Conservation (phyloP, 2,113 vertebrate genomes). For the Bos taurus region DNA sequence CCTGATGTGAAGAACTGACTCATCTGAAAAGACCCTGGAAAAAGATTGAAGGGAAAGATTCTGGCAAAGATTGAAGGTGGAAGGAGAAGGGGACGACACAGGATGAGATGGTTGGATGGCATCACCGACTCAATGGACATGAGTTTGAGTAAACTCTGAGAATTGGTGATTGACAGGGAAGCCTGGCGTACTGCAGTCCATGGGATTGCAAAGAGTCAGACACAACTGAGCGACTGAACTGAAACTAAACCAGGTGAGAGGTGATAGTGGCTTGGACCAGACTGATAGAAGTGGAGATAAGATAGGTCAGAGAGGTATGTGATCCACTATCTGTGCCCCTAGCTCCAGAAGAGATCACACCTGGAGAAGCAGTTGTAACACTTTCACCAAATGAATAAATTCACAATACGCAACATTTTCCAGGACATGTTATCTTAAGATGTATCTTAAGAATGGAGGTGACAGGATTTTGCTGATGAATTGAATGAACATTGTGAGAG, state of each 20-base stretch:
- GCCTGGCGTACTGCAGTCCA: not conserved
- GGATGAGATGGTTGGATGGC: not conserved
- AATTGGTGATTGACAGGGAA: not conserved
- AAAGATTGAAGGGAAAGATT: not conserved
- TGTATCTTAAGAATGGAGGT: not conserved
- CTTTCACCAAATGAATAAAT: not conserved
- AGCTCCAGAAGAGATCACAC: not conserved
- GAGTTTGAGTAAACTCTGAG: not conserved
- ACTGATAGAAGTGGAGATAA: not conserved
- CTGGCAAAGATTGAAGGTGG: not conserved
- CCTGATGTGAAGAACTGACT: not conserved
- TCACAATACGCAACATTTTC: not conserved
- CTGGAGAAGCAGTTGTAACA: not conserved
- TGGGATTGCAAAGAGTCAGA: not conserved
- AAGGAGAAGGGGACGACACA: not conserved
- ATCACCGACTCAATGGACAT: not conserved
- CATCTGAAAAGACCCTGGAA: not conserved
- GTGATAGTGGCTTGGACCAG: not conserved
- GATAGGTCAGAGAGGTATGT: not conserved
- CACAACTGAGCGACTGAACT: not conserved
- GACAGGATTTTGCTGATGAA: not conserved
- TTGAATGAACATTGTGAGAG: not conserved
- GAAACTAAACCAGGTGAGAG: not conserved
- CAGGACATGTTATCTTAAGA: not conserved
- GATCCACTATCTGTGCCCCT: not conserved